Evolutionary conservation across 2,888 invertebrate species (phyloP).

Genomic region (Dichetophora obliterata): DNA sequence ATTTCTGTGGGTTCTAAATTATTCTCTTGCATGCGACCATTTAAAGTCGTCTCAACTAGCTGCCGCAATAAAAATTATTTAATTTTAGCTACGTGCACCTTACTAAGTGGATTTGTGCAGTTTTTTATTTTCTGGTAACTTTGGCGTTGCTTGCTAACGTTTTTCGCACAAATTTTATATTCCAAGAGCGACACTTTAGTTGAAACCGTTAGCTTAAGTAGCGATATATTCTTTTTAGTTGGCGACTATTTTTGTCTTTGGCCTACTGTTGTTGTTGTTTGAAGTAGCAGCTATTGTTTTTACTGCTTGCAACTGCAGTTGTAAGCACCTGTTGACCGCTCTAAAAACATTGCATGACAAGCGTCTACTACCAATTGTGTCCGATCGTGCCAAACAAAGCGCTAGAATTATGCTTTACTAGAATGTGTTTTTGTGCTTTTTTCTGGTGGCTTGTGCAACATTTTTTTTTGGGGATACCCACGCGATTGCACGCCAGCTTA

Average conservation of each 20-base stretch:
- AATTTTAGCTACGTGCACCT: background rate
- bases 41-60: background rate
- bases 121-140: background rate
- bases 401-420: background rate
- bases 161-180: slow-evolving; percentile 10
- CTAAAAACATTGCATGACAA: background rate
- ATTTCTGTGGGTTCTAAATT: slow-evolving; percentile 30
- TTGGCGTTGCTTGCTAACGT: slow-evolving; percentile 3
- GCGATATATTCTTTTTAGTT: background rate
- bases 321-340: background rate
- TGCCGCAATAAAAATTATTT: background rate
- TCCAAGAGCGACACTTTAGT: background rate
- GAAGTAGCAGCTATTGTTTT: background rate
- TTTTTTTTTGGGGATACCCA: too few species aligned
- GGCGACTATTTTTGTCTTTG: too few species aligned
- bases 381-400: background rate
- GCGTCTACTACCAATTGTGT: background rate
- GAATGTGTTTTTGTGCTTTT: too few species aligned
- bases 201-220: background rate
- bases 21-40: background rate
- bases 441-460: too few species aligned
- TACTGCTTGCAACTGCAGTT: background rate
- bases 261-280: background rate
- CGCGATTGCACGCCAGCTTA: too few species aligned
- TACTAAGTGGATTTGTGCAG: background rate